A percentile compares a stretch with the other conserved stretches of the same genome.
Conservation (phyloP, 2,888 invertebrate species). For the Rotaria magnacalcarata region DNA sequence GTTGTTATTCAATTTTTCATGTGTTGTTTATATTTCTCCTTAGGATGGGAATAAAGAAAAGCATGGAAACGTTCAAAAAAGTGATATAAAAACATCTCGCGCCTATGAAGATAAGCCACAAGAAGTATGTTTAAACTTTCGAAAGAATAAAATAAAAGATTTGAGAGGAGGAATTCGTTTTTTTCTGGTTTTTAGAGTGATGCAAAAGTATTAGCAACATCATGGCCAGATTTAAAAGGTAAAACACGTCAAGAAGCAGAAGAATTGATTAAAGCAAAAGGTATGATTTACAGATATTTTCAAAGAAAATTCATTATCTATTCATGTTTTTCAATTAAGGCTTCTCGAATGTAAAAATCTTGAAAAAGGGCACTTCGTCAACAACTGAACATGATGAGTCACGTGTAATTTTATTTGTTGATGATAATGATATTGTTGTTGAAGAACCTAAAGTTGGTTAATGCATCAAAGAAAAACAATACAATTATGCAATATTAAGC, state of each 20-base stretch:
- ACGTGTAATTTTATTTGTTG: not conserved
- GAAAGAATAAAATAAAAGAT: not conserved
- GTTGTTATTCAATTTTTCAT: not conserved
- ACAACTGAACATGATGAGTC: constrained; percentile 12
- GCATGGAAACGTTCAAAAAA: not conserved
- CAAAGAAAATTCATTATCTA: too few relatives aligned
- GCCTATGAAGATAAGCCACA: not conserved
- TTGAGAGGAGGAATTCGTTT: not conserved
- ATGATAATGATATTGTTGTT: not conserved
- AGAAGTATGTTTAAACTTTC: not conserved
- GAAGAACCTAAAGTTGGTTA: constrained; percentile 24
- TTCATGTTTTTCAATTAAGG: not conserved
- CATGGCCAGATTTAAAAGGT: not conserved
- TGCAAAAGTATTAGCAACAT: constrained; percentile 6
- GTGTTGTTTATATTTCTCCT: not conserved
- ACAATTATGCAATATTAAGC: too few relatives aligned
- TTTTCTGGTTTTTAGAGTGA: not conserved
- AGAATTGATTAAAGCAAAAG: not conserved
- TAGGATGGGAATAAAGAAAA: too few relatives aligned
- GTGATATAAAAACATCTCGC: not conserved
- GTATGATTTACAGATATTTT: not conserved
- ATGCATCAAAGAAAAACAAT: not conserved
- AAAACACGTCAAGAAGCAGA: constrained; percentile 10
- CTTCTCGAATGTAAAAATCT: not conserved
- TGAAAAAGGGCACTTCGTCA: not conserved